Conservation (phyloP, 2,797 vertebrate genomes). For the Ispidina picta region DNA sequence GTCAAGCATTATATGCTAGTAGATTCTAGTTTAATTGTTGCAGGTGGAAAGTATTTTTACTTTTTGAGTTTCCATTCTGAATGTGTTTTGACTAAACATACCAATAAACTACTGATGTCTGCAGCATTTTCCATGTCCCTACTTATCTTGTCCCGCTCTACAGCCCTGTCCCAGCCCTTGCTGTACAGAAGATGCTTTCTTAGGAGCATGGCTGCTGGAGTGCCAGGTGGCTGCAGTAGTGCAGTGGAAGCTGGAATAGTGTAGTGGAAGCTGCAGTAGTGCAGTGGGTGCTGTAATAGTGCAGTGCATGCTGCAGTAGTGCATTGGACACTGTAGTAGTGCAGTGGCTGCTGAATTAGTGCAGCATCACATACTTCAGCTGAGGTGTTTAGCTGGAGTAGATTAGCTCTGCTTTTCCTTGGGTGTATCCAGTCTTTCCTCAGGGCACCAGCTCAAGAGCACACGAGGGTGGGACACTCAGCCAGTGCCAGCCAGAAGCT, state of each 20-base stretch:
- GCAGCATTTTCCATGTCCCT: constrained; percentile 84
- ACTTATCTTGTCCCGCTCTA: constrained; percentile 64
- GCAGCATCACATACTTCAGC: rapidly evolving
- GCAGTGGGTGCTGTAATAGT: too few species aligned
- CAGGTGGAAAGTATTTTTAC: constrained; percentile 86
- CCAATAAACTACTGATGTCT: constrained; percentile 99
- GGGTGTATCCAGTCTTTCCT: too few species aligned
- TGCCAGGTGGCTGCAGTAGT: rapidly evolving
- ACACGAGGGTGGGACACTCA: rapidly evolving
- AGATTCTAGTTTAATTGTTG: constrained; percentile 86
- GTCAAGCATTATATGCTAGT: constrained; percentile 89
- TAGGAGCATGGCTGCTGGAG: neutral
- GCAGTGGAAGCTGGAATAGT: too few species aligned
- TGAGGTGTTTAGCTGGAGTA: neutral
- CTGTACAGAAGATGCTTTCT: neutral
- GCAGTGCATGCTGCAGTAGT: too few species aligned
- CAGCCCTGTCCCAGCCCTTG: neutral
- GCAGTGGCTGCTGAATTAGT: neutral
- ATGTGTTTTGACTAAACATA: constrained; percentile 97
- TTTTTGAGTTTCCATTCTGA: constrained; percentile 88
- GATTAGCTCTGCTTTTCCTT: neutral
- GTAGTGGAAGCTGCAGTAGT: neutral
- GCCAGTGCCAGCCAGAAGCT: neutral
- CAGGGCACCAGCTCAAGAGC: neutral
- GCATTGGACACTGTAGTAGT: too few species aligned